Base-by-base conservation (phyloP, 2,888 invertebrate species). In the Amiota minor region DNA sequence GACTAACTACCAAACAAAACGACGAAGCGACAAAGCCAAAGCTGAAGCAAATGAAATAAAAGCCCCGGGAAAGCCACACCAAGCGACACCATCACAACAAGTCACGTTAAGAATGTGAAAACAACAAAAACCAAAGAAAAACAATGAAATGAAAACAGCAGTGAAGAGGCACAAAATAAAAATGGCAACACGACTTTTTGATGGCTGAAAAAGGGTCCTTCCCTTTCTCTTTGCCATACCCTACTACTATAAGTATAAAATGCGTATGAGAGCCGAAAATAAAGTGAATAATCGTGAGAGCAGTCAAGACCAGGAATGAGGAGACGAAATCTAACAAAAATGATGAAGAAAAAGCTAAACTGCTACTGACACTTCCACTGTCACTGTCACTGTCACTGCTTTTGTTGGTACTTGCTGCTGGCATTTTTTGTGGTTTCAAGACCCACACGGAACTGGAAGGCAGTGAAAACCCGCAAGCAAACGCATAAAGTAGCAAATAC, bases 401-500 rank as follows among this genome's bases (percentile, higher is more conserved):
- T 68, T 12, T 45, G 18, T 16, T 67, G 65, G 16, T 46, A 12
- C 20, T 68, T n/a, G 68, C 20, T 35, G 35, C 35, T 23, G 23
- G 53, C 14, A n/a, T 46, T 9, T 9, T 11, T 35, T 1, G 20
- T 62, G 59, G 47, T 47, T 9, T 11, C 53, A 59, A 59, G 59
- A 20, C 18, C 11, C 56, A 4, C 20, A n/a, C 18, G 56, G 16
- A 14, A 56, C 9, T 2, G 11, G 35, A 14, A 20, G 45, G 45
- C 45, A n/a, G 53, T 53, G 64, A 55, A 55, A 71, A 65, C 72
- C 77, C 76, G 74, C 78, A 74, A 73, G 76, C 74, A 76, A 78
- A 78, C 84, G 85, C 81, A 85, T 85, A 80, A 83, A 83, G 80
- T 77, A 83, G 76, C 84, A 84, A 78, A 81, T 78, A 83, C 75